phyloP scores from a whole-genome alignment of 1,140 invertebrate species.

The Drosophila santomea region DNA sequence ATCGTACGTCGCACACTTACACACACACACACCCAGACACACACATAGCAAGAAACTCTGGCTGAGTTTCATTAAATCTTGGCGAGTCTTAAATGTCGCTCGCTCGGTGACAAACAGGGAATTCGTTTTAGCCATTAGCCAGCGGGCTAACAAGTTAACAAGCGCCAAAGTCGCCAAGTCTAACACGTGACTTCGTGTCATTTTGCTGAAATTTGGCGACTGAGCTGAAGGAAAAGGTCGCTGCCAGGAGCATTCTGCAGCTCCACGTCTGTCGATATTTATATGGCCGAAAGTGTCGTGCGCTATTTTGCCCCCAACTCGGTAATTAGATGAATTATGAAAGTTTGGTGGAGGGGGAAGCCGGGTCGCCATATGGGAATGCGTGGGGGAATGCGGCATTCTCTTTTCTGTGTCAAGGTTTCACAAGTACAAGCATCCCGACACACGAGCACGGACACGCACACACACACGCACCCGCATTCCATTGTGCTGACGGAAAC shows the following conservation, averaged over 20 bases:
- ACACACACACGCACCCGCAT: slow-evolving; percentile 5
- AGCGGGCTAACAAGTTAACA: slow-evolving; percentile 75
- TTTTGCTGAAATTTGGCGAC: slow-evolving; percentile 71
- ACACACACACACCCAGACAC: too few relatives aligned
- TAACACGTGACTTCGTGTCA: slow-evolving; percentile 82
- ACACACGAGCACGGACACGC: slow-evolving; percentile 5
- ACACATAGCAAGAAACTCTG: neutral
- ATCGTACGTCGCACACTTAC: slow-evolving; percentile 13
- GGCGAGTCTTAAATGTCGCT: slow-evolving; percentile 71
- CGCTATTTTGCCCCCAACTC: slow-evolving; percentile 25
- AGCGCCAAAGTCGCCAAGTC: slow-evolving; percentile 79
- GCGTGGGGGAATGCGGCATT: neutral
- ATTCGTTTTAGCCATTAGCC: slow-evolving; percentile 80
- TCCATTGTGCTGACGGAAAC: slow-evolving; percentile 32
- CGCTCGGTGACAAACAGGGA: slow-evolving; percentile 66
- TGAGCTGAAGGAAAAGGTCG: slow-evolving; percentile 29
- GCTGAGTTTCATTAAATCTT: slow-evolving; percentile 64
- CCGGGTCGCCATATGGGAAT: slow-evolving; percentile 18
- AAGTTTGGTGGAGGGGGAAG: slow-evolving; percentile 4
- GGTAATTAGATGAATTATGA: slow-evolving; percentile 63
- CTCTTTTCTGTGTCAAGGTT: slow-evolving; percentile 50
- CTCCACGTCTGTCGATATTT: slow-evolving; percentile 35
- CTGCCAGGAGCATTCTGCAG: slow-evolving; percentile 40
- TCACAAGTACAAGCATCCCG: neutral
- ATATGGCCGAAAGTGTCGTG: slow-evolving; percentile 17